Percentiles rank a stretch among this genome's conserved stretches.
Evolutionary conservation across 2,888 invertebrate species (phyloP).

Genomic region (Nymphalis polychloros): DNA sequence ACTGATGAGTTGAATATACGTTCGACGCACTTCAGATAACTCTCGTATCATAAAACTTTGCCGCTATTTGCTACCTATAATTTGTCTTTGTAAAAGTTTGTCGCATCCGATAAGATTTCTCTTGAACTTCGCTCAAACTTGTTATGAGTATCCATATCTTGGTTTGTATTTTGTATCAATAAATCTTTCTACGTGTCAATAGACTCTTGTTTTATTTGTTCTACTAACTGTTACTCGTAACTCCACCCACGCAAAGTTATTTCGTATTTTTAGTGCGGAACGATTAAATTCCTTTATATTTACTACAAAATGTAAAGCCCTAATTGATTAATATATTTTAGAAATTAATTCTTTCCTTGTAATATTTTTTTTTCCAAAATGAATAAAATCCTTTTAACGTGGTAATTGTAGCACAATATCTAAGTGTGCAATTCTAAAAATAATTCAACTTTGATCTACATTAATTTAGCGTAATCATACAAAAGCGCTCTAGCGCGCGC

Average conservation of each 20-base stretch:
- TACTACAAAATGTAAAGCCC: too few relatives aligned
- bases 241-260: background rate
- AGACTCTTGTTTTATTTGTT: slow-evolving; percentile 11
- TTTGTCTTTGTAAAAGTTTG: slow-evolving; percentile 70
- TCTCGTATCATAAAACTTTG: slow-evolving; percentile 73
- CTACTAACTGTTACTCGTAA: background rate
- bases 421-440: slow-evolving; percentile 12
- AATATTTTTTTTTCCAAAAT: background rate
- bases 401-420: background rate
- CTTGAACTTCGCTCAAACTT: slow-evolving; percentile 38
- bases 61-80: slow-evolving; percentile 67
- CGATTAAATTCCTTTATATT: too few relatives aligned
- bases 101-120: slow-evolving; percentile 62
- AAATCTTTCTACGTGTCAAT: slow-evolving; percentile 17
- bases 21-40: slow-evolving; percentile 67
- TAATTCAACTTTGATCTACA: slow-evolving; percentile 49
- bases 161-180: slow-evolving; percentile 28
- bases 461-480: slow-evolving; percentile 69
- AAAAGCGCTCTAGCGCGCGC: slow-evolving; percentile 64
- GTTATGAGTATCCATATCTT: slow-evolving; percentile 26
- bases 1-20: slow-evolving; percentile 60
- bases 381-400: background rate
- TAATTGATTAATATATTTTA: too few relatives aligned
- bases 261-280: too few relatives aligned
- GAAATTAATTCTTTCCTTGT: too few relatives aligned